These are phyloP conservation scores for Esox lucius DNA, from an alignment of 2,797 vertebrate species.

Conservation along the genomic window DNA sequence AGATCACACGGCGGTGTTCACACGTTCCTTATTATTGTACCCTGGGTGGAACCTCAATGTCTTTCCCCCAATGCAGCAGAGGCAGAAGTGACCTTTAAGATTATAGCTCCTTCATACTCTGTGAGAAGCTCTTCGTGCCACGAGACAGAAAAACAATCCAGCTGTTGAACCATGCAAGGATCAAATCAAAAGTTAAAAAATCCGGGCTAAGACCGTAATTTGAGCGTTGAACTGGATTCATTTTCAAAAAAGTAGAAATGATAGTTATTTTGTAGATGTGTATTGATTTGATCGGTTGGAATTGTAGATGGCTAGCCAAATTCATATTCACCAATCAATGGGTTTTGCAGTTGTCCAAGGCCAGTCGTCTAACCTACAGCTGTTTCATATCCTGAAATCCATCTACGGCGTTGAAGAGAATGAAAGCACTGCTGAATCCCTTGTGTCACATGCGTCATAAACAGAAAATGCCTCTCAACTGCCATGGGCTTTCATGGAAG, in stretches of 20 bases:
- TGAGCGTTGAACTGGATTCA: not conserved
- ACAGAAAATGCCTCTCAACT: constrained; percentile 25
- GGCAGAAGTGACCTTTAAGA: constrained; percentile 58
- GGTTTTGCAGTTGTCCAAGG: not conserved
- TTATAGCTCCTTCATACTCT: constrained; percentile 61
- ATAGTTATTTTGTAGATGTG: not conserved
- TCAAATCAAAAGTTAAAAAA: constrained; percentile 46
- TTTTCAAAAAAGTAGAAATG: not conserved
- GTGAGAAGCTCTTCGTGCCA: constrained; percentile 57
- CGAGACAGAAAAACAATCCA: constrained; percentile 31
- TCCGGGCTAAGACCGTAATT: constrained; percentile 6
- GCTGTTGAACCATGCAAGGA: constrained; percentile 44
- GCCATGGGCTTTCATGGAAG: constrained; percentile 15
- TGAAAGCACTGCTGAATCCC: constrained; percentile 12
- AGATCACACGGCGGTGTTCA: constrained; percentile 65
- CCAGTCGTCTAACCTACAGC: constrained; percentile 19
- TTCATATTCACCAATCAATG: not conserved
- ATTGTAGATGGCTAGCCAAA: not conserved
- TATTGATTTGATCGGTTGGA: not conserved
- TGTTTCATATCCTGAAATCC: constrained; percentile 21
- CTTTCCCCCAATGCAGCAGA: constrained; percentile 65
- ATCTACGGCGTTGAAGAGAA: constrained; percentile 10
- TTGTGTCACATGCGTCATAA: constrained; percentile 25
- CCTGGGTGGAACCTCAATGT: constrained; percentile 63
- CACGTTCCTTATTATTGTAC: constrained; percentile 66